These are phyloP conservation scores for Syngnathoides biaculeatus DNA, from an alignment of 2,113 vertebrate species.

Conservation along the genomic window DNA sequence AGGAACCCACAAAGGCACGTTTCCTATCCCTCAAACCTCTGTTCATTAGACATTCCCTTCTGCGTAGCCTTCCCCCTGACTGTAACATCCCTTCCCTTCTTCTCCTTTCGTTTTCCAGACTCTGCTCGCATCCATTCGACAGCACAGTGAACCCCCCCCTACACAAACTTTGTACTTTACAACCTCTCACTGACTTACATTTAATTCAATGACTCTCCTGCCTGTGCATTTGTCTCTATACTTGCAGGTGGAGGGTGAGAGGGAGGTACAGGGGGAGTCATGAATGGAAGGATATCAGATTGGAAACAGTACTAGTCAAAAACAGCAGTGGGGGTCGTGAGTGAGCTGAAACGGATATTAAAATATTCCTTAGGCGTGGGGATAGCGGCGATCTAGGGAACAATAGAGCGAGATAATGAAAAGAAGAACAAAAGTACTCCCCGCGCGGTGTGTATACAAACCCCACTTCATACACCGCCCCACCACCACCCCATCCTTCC, in stretches of 20 bases:
- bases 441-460: constrained; percentile 67
- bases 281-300: constrained; percentile 30
- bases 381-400: constrained; percentile 77
- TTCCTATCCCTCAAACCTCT: constrained; percentile 39
- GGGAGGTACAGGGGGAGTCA: constrained; percentile 11
- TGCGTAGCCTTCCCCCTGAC: constrained; percentile 29
- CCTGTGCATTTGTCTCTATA: constrained; percentile 26
- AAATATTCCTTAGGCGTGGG: constrained; percentile 75
- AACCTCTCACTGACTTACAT: constrained; percentile 2
- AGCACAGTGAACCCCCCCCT: constrained; percentile 1
- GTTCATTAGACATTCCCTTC: constrained; percentile 36
- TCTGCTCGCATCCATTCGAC: constrained; percentile 16
- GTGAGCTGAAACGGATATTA: constrained; percentile 76
- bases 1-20: constrained; percentile 42
- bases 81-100: constrained; percentile 36
- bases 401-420: constrained; percentile 79
- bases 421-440: constrained; percentile 81
- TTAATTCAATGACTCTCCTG: constrained; percentile 1
- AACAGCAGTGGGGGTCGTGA: constrained; percentile 31
- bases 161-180: constrained; percentile 9
- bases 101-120: constrained; percentile 28
- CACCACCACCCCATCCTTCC: constrained; percentile 48
- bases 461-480: constrained; percentile 27
- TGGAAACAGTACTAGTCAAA: constrained; percentile 3
- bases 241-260: constrained; percentile 30